Conservation (phyloP, 1,140 invertebrate genomes). For the Dufourea novaeangliae region DNA sequence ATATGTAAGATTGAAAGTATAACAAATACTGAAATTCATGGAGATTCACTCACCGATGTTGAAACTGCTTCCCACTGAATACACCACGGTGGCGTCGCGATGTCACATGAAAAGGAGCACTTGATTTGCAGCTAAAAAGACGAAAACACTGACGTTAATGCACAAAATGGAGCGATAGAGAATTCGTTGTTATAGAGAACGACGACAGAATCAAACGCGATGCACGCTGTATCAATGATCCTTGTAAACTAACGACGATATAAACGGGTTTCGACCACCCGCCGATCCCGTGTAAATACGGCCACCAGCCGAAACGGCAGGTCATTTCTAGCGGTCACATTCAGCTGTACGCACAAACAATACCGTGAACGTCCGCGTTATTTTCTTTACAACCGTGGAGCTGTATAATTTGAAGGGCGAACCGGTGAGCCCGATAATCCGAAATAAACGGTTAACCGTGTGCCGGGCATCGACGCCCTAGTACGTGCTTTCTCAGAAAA, state of each 20-base stretch:
- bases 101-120: too few species aligned
- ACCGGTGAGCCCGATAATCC: constrained; percentile 15
- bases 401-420: constrained; percentile 29
- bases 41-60: too few species aligned
- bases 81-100: too few species aligned
- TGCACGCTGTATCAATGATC: background rate
- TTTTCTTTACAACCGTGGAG: constrained; percentile 51
- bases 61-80: too few species aligned
- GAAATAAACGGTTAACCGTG: constrained; percentile 5
- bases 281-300: constrained; percentile 64
- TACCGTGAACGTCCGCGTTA: constrained; percentile 19
- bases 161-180: background rate
- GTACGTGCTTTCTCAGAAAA: background rate
- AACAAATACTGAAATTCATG: too few species aligned
- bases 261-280: constrained; percentile 54
- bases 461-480: background rate
- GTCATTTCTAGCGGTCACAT: constrained; percentile 52
- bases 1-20: too few species aligned
- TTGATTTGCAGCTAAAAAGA: background rate
- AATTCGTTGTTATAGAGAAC: too few species aligned
- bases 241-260: constrained; percentile 23
- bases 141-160: background rate
- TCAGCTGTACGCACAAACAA: constrained; percentile 49
- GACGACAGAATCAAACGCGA: background rate
- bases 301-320: constrained; percentile 64